Evolutionary conservation across 2,888 invertebrate species (phyloP), one percentile per base, ranked within the genome.

Genomic region (Xiphydria camelus): DNA sequence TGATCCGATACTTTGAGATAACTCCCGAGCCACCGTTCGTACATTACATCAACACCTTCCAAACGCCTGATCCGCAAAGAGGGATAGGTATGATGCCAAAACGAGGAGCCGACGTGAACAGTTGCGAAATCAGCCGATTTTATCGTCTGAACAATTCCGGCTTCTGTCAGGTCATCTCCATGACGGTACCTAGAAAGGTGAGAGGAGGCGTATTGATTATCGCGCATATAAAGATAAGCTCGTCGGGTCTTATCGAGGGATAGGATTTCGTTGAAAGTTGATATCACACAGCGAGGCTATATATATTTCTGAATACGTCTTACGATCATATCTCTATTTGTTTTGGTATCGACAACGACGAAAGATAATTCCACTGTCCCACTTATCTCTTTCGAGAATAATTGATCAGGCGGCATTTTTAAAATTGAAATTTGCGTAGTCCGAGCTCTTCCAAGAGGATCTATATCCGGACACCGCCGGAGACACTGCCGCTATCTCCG

Each of bases 81-180:
- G 96, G 96, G 70, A 92, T 94, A 76, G 93, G 93, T 53, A 88
- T 94, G 85, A 97, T 98, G 96, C 96, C 97, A 57, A 98, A 98
- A 80, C 84, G 97, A 62, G 97, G 97, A 52, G 90, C 94, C 77
- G 95, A 96, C 79, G 91, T 95, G 41, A 88, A 87, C 53, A 87
- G 88, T 53, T 97, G 96, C 77, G 98, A 98, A 82, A 93, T 98
- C 61, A 83, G 89, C 61, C 87, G 96, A 75, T 96, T 98, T 80
- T 98, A 94, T 80, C 86, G 97, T 62, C 83, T 98, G 47, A 96
- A 96, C 78, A 93, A 94, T 77, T 92, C 91, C 20, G 94, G 93
- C 41, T 80, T 95, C 39, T 94, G 95, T 76, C 97, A 97, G 82
- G 91, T 89, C 54, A 83, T 94, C 47, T 93, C 95, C n/a, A 95